Percentiles rank a stretch among this genome's conserved stretches.
Conservation (phyloP, 2,888 invertebrate genomes). For the Entomobrya multifasciata region DNA sequence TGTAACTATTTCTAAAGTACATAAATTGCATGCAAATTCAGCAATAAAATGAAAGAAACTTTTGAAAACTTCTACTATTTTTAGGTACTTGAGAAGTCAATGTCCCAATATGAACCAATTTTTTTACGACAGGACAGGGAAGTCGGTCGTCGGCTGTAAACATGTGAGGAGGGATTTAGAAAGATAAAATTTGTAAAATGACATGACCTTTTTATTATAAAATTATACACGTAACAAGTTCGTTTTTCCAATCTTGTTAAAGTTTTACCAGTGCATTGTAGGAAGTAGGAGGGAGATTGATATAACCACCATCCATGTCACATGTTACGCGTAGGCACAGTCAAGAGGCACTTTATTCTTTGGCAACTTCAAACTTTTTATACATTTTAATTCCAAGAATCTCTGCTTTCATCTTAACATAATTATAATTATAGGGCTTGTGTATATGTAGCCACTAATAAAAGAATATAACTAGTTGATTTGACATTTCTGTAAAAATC, state of each 20-base stretch:
- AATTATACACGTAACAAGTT: not conserved
- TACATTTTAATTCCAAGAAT: no score
- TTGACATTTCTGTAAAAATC: no score
- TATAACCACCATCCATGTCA: no score
- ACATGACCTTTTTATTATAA: conserved; percentile 27
- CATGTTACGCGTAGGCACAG: no score
- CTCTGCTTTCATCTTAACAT: no score
- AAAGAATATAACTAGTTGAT: no score
- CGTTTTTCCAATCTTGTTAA: not conserved
- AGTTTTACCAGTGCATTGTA: no score
- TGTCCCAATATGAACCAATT: not conserved
- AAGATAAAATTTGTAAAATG: conserved; percentile 24
- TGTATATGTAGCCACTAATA: no score
- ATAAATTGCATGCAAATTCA: not conserved
- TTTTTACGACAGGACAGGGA: not conserved
- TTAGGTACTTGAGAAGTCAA: conserved; percentile 4
- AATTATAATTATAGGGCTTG: no score
- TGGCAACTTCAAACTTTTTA: no score
- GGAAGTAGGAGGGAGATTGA: no score
- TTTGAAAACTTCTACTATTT: not conserved
- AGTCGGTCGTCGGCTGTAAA: not conserved
- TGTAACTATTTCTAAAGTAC: not conserved
- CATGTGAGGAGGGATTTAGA: not conserved
- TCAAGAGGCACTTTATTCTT: no score
- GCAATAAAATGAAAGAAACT: not conserved